Base-by-base conservation (phyloP, 2,113 vertebrate genomes). In the Phalacrocorax pelagicus region DNA sequence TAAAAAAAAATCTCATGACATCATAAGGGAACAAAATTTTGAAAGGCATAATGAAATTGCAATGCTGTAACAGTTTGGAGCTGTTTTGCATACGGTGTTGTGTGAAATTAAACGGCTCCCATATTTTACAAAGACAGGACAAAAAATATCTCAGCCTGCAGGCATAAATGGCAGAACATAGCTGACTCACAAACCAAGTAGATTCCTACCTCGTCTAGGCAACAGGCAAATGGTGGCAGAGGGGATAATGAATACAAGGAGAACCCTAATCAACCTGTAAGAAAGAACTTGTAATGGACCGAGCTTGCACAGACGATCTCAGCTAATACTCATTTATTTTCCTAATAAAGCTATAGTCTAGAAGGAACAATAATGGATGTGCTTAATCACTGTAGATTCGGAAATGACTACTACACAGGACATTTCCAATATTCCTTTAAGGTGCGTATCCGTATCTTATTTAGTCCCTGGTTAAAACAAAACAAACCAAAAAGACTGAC, bases 41-140 rank as follows among this genome's bases (percentile, higher is more conserved):
- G 58, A 88, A 96, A 97, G 54, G 22, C 24, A 69, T 95, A 91
- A 81, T 27, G 14, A 22, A 95, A 92, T 70, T 91, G 6, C 73
- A 90, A 54, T 6, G 12, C 8, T 89, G 11, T 81, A 77, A 77
- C 18, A 24, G 12, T 74, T 74, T 71, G 11, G 16, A 77, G 6
- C 11, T 67, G 12, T 36, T 89, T 61, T 81, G 29, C 13, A 22
- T 32, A 71, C 13, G n/a, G 6, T 29, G 8, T 15, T 88, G 11
- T 38, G 38, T 29, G 74, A 81, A 88, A 84, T 73, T 73, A 71
- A 84, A 58, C 34, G 51, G 26, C 16, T 66, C 7, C 20, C 0
- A 1, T 85, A 62, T 94, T 77, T 94, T 59, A 38, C 30, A 88
- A 61, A 72, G 46, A 13, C 11, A 63, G 61, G 15, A n/a, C 3